Conservation (phyloP, 2,113 vertebrate species). For the Podiceps cristatus region DNA sequence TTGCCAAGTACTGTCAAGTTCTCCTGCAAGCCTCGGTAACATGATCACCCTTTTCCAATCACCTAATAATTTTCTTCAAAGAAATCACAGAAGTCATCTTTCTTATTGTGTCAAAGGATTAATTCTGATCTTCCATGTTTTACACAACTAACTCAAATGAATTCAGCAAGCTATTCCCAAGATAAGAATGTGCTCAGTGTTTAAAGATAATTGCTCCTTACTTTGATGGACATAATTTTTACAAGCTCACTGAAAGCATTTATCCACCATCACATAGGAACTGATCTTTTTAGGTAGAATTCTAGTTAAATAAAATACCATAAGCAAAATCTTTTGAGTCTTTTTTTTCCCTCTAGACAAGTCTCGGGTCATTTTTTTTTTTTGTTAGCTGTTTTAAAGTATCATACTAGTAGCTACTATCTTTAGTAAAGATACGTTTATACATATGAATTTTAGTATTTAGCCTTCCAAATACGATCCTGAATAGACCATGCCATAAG, state of each 20-base stretch:
- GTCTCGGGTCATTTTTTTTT: not conserved
- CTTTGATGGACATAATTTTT: not conserved
- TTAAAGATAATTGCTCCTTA: not conserved
- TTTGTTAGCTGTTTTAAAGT: not conserved
- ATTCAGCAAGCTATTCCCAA: not conserved
- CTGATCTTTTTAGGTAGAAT: not conserved
- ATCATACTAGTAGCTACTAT: not conserved
- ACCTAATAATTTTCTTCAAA: not conserved
- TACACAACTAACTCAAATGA: not conserved
- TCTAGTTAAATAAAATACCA: not conserved
- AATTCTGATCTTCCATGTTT: not conserved
- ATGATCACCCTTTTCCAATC: not conserved
- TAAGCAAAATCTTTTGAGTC: not conserved
- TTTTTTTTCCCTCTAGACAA: not conserved
- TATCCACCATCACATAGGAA: not conserved
- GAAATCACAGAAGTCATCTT: not conserved
- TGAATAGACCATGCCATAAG: not conserved
- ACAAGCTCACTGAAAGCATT: not conserved
- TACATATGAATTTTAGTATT: not conserved
- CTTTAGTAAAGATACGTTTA: not conserved
- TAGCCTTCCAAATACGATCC: not conserved
- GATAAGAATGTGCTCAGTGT: not conserved
- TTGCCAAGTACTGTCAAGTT: not conserved
- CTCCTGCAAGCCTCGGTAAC: not conserved
- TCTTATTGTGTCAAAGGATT: not conserved